These are phyloP conservation scores for Hemaris fuciformis DNA, from an alignment of 2,888 invertebrate genomes.

Conservation along the genomic window DNA sequence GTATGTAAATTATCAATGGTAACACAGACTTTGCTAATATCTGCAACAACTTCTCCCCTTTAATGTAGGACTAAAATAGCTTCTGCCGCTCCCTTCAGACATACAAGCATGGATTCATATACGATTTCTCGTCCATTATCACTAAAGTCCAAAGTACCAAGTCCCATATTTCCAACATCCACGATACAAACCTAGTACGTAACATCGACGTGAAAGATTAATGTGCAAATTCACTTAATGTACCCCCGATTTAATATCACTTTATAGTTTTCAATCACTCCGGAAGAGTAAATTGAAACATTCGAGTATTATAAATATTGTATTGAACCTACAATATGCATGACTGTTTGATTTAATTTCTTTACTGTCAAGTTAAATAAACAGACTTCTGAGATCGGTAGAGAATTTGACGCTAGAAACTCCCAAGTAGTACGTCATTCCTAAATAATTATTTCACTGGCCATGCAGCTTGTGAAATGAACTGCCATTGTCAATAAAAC, in stretches of 20 bases:
- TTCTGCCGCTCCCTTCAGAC: background rate
- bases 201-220: slow-evolving; percentile 53
- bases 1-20: too few species aligned
- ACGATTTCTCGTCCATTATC: too few species aligned
- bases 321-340: background rate
- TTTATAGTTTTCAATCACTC: slow-evolving; percentile 51
- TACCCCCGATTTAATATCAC: slow-evolving; percentile 47
- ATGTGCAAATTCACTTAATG: slow-evolving; percentile 61
- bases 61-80: too few species aligned
- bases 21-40: too few species aligned
- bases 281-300: slow-evolving; percentile 22
- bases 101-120: background rate
- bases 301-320: background rate
- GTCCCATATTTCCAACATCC: slow-evolving; percentile 16
- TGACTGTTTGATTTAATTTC: background rate
- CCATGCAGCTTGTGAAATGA: too few species aligned
- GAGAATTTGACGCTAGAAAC: background rate
- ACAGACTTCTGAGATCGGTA: too few species aligned
- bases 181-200: slow-evolving; percentile 19
- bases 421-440: background rate
- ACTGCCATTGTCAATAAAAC: too few species aligned
- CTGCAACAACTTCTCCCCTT: too few species aligned
- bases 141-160: slow-evolving; percentile 4
- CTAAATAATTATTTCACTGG: too few species aligned
- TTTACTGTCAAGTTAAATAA: background rate